Percentiles rank a stretch among this genome's conserved stretches.
Conservation (phyloP, 2,888 invertebrate genomes). For the Crepidodera aurea region DNA sequence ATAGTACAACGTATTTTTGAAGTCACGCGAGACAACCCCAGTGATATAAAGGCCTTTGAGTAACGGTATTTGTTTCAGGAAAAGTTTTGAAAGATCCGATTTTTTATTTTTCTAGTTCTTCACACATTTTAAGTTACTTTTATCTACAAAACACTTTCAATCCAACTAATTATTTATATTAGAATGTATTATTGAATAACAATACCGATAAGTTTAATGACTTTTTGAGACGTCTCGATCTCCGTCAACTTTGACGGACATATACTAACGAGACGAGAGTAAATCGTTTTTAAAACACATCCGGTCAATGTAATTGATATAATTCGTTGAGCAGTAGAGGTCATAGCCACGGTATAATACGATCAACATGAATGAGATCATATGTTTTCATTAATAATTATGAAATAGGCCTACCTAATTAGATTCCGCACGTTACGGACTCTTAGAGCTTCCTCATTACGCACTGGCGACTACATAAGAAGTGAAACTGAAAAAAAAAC, state of each 20-base stretch:
- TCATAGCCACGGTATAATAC: slow-evolving; percentile 32
- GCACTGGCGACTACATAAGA: background rate
- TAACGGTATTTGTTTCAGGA: too few relatives aligned
- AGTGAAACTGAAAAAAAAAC: too few relatives aligned
- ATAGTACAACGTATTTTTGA: too few relatives aligned
- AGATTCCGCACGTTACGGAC: slow-evolving; percentile 17
- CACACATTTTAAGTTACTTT: too few relatives aligned
- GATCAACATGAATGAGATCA: slow-evolving; percentile 41
- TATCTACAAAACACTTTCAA: too few relatives aligned
- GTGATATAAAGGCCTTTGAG: too few relatives aligned
- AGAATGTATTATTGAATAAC: too few relatives aligned
- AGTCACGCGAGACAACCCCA: too few relatives aligned
- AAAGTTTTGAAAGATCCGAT: too few relatives aligned
- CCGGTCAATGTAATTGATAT: slow-evolving; percentile 45
- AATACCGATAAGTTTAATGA: too few relatives aligned
- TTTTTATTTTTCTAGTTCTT: too few relatives aligned
- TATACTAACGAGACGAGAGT: slow-evolving; percentile 2
- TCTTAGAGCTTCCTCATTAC: slow-evolving; percentile 28
- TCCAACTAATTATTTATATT: too few relatives aligned
- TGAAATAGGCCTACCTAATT: slow-evolving; percentile 19
- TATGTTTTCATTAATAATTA: slow-evolving; percentile 37
- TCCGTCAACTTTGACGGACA: background rate
- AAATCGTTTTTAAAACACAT: slow-evolving; percentile 27
- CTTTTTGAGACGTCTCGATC: background rate
- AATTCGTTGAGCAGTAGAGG: slow-evolving; percentile 42